Conservation (phyloP, 2,888 invertebrate species). For the Himalopsyche tibetana region DNA sequence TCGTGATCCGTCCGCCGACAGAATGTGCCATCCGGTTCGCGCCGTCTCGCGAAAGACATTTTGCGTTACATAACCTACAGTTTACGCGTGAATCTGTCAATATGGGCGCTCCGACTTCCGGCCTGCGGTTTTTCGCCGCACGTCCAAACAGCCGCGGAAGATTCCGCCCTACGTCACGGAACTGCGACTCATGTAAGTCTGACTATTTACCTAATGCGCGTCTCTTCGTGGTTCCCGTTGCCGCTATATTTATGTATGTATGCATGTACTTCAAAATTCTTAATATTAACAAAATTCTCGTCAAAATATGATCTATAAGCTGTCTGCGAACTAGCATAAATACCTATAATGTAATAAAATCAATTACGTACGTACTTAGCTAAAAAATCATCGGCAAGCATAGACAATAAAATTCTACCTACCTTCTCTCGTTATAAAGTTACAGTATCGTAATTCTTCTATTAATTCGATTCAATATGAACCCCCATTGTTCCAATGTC, state of each 20-base stretch:
- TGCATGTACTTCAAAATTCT: no score
- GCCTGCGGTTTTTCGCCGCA: slow-evolving; percentile 17
- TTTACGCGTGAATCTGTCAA: slow-evolving; percentile 44
- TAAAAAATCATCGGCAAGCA: no score
- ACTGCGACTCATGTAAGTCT: slow-evolving; percentile 50
- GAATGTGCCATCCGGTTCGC: slow-evolving; percentile 46
- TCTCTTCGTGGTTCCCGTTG: neutral
- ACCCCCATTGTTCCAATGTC: no score
- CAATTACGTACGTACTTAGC: no score
- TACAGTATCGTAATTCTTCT: no score
- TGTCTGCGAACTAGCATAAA: no score
- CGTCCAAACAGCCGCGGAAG: slow-evolving; percentile 46
- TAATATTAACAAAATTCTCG: no score
- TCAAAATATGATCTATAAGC: no score
- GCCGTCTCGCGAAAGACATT: slow-evolving; percentile 45
- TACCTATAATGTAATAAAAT: no score
- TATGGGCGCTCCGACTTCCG: slow-evolving; percentile 37
- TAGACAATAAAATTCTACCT: no score
- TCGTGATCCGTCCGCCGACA: slow-evolving; percentile 58
- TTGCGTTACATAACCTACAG: slow-evolving; percentile 53
- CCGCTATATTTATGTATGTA: neutral
- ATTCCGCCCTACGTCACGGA: slow-evolving; percentile 48
- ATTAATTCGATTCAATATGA: no score
- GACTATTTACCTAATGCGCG: slow-evolving; percentile 40
- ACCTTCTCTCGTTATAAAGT: no score